Conservation (phyloP, 2,797 vertebrate species). For the Remorina albescens region DNA sequence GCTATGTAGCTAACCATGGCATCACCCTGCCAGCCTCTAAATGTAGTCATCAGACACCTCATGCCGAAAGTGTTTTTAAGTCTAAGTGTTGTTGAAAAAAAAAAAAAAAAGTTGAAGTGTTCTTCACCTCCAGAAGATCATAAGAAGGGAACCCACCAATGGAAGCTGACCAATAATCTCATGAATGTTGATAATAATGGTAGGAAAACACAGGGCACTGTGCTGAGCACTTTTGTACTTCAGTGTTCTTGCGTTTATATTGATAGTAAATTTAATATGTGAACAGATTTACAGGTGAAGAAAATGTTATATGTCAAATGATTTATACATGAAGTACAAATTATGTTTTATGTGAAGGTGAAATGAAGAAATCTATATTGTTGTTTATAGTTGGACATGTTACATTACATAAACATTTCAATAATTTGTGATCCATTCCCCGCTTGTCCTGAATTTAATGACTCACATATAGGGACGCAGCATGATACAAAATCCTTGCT, state of each 20-base stretch:
- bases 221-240: constrained; percentile 82
- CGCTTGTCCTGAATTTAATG: not conserved
- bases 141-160: constrained; percentile 25
- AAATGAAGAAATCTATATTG: constrained; percentile 59
- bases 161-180: constrained; percentile 33
- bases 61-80: constrained; percentile 68
- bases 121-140: constrained; percentile 30
- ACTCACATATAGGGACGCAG: not conserved
- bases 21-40: constrained; percentile 25
- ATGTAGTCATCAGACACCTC: constrained; percentile 27
- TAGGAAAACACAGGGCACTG: constrained; percentile 50
- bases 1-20: constrained; percentile 22
- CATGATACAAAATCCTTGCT: constrained; percentile 5
- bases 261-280: constrained; percentile 32
- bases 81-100: too few species aligned
- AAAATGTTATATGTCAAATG: constrained; percentile 59
- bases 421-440: constrained; percentile 2
- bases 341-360: constrained; percentile 52
- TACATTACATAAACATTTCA: constrained; percentile 57
- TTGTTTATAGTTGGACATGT: constrained; percentile 51
- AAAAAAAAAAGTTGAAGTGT: too few species aligned
- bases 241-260: constrained; percentile 82
- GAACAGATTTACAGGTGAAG: constrained; percentile 47
- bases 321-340: constrained; percentile 44
- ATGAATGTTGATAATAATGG: constrained; percentile 20